Evolutionary conservation across 2,797 vertebrate genomes (phyloP).

Genomic region (Eulemur rubriventer): DNA sequence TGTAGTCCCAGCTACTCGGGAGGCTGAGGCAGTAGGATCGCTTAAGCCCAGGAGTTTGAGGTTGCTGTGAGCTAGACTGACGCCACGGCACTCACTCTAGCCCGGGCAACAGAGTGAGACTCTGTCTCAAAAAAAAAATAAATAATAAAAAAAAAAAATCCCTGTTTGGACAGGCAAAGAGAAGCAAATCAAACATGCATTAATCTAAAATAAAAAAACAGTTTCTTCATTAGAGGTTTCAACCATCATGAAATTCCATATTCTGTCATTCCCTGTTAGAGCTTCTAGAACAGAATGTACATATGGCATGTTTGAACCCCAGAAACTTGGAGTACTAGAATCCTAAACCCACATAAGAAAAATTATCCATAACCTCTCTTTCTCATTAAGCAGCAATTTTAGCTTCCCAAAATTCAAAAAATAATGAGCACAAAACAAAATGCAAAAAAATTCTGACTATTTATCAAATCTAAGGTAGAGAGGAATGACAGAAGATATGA

Average conservation of each 20-base stretch:
- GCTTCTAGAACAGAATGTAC: not conserved
- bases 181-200: conserved; percentile 37
- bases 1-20: too few relatives aligned
- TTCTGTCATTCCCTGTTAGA: conserved; percentile 6
- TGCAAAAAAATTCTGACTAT: conserved; percentile 21
- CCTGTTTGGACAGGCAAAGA: conserved; percentile 22
- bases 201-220: not conserved
- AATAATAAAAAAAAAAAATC: too few relatives aligned
- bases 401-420: not conserved
- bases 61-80: too few relatives aligned
- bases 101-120: too few relatives aligned
- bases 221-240: conserved; percentile 33
- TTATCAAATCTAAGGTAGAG: not conserved
- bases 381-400: conserved; percentile 46
- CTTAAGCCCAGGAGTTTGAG: too few relatives aligned
- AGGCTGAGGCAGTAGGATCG: too few relatives aligned
- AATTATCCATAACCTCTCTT: not conserved
- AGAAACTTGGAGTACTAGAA: conserved; percentile 42
- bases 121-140: too few relatives aligned
- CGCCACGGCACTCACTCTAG: too few relatives aligned
- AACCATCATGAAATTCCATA: conserved; percentile 26
- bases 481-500: not conserved
- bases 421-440: conserved; percentile 30
- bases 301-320: not conserved
- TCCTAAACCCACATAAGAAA: conserved; percentile 15